Conservation (phyloP, 2,113 vertebrate species). For the Gallinago undulata region DNA sequence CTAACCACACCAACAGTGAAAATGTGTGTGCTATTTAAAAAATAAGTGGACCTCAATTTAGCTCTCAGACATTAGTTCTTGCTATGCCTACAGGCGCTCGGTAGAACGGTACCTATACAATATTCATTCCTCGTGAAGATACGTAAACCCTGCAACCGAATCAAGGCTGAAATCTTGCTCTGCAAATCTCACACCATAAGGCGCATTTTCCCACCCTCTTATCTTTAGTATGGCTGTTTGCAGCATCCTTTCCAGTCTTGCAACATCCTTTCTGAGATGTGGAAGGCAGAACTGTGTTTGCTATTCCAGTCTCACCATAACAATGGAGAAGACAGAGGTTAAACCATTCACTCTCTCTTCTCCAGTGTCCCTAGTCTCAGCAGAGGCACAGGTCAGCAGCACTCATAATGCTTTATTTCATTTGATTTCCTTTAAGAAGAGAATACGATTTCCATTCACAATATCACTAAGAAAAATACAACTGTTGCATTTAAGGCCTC, state of each 20-base stretch:
- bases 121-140: background rate
- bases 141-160: background rate
- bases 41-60: background rate
- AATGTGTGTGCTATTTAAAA: background rate
- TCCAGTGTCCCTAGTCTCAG: background rate
- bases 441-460: background rate
- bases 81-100: background rate
- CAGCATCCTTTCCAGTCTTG: background rate
- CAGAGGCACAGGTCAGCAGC: background rate
- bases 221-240: background rate
- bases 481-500: background rate
- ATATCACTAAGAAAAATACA: background rate
- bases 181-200: background rate
- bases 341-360: background rate
- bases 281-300: background rate
- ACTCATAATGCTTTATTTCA: background rate
- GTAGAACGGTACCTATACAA: background rate
- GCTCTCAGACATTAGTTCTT: background rate
- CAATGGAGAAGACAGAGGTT: background rate
- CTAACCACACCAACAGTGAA: background rate
- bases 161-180: background rate
- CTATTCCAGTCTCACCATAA: background rate
- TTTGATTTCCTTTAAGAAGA: background rate
- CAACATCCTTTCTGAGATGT: background rate
- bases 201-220: background rate